Evolutionary conservation across 2,888 invertebrate species (phyloP).

Genomic region (Ormyrus thymus): DNA sequence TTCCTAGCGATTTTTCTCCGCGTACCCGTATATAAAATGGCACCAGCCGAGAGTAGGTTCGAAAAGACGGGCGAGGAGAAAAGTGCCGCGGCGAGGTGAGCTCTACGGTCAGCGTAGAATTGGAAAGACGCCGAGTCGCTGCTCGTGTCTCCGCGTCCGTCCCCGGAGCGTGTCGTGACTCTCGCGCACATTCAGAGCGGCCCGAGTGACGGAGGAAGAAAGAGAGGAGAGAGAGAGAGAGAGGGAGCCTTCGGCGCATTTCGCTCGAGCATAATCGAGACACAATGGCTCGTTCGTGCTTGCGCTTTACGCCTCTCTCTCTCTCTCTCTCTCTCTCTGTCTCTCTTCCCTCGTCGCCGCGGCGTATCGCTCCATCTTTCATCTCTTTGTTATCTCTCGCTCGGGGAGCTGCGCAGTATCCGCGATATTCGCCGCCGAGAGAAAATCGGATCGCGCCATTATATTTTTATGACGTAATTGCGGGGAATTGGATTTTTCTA

Average conservation of each 20-base stretch:
- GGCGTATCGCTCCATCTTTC: conserved; percentile 17
- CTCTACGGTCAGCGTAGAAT: not conserved
- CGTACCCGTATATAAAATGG: too few relatives aligned
- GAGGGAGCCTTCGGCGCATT: not conserved
- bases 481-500: conserved; percentile 18
- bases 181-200: not conserved
- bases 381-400: conserved; percentile 39
- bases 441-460: conserved; percentile 35
- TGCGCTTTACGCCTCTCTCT: conserved; percentile 33
- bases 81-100: too few relatives aligned
- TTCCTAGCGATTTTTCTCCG: too few relatives aligned
- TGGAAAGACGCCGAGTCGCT: conserved; percentile 14
- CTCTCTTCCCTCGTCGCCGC: conserved; percentile 1
- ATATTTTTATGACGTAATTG: conserved; percentile 43
- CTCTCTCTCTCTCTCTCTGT: conserved; percentile 2
- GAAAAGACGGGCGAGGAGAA: too few relatives aligned
- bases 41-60: too few relatives aligned
- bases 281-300: conserved; percentile 48
- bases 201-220: not conserved
- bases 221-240: not conserved
- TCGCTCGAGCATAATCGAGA: conserved; percentile 37
- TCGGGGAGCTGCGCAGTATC: not conserved
- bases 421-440: not conserved
- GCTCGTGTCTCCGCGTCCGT: not conserved
- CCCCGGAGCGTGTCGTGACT: conserved; percentile 22